Conservation (phyloP, 2,888 invertebrate genomes). For the Macaria liturata region DNA sequence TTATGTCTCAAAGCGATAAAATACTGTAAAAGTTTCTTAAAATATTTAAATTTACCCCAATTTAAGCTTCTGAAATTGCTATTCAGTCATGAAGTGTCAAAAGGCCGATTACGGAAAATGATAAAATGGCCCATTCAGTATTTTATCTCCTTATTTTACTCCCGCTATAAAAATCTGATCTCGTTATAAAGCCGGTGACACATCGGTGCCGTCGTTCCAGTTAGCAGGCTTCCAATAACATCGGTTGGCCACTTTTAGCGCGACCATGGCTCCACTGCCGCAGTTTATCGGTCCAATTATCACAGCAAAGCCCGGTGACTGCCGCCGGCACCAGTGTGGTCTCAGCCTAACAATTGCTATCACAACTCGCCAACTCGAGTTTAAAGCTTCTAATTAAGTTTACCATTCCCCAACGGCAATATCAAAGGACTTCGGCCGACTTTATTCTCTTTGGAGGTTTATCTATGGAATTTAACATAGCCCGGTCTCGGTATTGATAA, state of each 20-base stretch:
- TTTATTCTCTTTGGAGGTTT: constrained; percentile 42
- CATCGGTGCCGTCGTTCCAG: constrained; percentile 29
- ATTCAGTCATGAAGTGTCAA: constrained; percentile 15
- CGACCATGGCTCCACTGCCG: constrained; percentile 35
- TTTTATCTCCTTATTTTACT: constrained; percentile 31
- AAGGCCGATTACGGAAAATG: constrained; percentile 18
- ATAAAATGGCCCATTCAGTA: constrained; percentile 18
- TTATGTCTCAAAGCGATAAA: too few relatives aligned
- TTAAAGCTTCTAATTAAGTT: constrained; percentile 55
- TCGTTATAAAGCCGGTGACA: constrained; percentile 30
- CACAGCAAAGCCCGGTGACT: constrained; percentile 38
- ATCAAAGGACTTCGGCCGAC: constrained; percentile 41
- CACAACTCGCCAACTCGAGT: constrained; percentile 43
- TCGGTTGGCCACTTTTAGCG: constrained; percentile 17
- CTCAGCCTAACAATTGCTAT: constrained; percentile 44
- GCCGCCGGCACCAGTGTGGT: constrained; percentile 43
- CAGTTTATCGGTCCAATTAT: constrained; percentile 53
- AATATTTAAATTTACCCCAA: too few relatives aligned
- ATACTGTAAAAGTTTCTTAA: too few relatives aligned
- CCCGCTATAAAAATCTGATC: constrained; percentile 31
- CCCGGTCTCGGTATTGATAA: constrained; percentile 30
- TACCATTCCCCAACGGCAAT: constrained; percentile 37
- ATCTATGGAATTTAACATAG: constrained; percentile 27
- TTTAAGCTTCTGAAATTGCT: background rate
- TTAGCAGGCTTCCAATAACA: constrained; percentile 30